Conservation (phyloP, 2,113 vertebrate species). For the human (Homo sapiens) region GRCh38 chr12:40571501-40572000, state of each 20-base stretch:
- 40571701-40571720: too few relatives aligned
- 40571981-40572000: not conserved
- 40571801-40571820: not conserved
- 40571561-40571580: too few relatives aligned
- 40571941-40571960: not conserved
- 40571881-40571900: not conserved
- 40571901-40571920: not conserved
- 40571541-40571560: too few relatives aligned
- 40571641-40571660: too few relatives aligned
- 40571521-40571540: not conserved
- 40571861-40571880: not conserved
- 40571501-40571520: not conserved
- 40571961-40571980: not conserved
- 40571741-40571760: too few relatives aligned
- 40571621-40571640: too few relatives aligned
- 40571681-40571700: too few relatives aligned
- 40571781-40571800: not conserved
- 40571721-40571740: too few relatives aligned
- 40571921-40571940: not conserved
- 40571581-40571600: too few relatives aligned
- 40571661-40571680: too few relatives aligned
- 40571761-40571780: not conserved
- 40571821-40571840: not conserved
- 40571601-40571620: too few relatives aligned
- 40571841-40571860: not conserved